phyloP scores from a whole-genome alignment of 2,113 vertebrate genomes.

The Gnathonemus longibarbis region DNA sequence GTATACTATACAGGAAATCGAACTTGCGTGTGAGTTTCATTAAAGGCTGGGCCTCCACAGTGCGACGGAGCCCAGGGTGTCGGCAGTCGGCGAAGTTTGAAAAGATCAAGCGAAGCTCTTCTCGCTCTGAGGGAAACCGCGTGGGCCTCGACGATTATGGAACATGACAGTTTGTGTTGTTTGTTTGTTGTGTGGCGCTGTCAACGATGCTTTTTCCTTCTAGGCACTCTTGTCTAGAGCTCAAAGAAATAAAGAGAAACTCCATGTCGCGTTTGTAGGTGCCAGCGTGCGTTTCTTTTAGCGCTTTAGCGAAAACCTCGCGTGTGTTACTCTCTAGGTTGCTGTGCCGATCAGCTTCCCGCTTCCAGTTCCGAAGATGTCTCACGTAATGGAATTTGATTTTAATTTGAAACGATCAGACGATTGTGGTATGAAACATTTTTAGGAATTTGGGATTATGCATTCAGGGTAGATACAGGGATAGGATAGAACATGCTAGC shows the following conservation, averaged over 20 bases:
- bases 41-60: not conserved
- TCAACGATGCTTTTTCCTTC: conserved; percentile 11
- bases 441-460: not conserved
- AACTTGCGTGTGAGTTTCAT: not conserved
- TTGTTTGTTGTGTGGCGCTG: conserved; percentile 15
- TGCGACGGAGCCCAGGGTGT: not conserved
- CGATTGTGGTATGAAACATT: not conserved
- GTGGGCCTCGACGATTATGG: conserved; percentile 3
- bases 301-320: not conserved
- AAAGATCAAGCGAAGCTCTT: conserved; percentile 1
- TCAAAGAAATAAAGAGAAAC: conserved; percentile 12
- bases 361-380: not conserved
- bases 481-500: not conserved
- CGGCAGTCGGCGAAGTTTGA: not conserved
- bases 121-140: conserved; percentile 1
- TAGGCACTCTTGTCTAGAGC: conserved; percentile 6
- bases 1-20: not conserved
- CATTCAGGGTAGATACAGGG: not conserved
- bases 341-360: not conserved
- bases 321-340: not conserved
- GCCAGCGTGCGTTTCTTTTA: not conserved
- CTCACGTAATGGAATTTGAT: not conserved
- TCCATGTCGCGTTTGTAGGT: conserved; percentile 1
- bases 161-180: conserved; percentile 18
- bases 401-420: not conserved